Base-by-base conservation (phyloP, 2,888 invertebrate species). In the Leptinotarsa rubiginosa region DNA sequence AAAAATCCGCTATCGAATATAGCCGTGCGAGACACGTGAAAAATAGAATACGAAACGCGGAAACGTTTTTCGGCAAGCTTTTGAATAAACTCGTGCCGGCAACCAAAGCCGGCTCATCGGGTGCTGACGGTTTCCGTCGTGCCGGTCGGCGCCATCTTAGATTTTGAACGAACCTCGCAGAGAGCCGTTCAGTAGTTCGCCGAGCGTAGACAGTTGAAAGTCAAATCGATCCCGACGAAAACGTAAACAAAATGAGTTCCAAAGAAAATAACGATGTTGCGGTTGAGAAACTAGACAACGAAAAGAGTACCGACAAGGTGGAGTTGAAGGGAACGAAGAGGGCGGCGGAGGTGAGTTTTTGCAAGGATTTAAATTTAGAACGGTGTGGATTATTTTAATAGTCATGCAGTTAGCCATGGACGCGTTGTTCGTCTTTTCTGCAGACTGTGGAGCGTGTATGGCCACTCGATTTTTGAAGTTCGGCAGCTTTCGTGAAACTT, bases 181-280 rank as follows among this genome's bases (percentile, higher is more conserved):
- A 88, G 90, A 90, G 91, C 90, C 90, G 90, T 89, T 90, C 92
- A 92, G 92, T 92, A 91, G 92, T 92, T 91, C 91, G 90, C 90
- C 90, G 90, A 90, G 90, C 89, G 86, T 88, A 89, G 90, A 89
- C 90, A 90, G 89, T 83, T 72, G 72, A 74, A 79, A 79, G 76
- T 77, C 75, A 68, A 72, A 76, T 74, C 76, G 80, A 78, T 80
- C 78, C 70, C 70, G 73, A 67, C 73, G 72, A 78, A 84, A 84
- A 86, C 81, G 85, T 83, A 87, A 85, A 86, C 86, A 89, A 90
- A 90, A 94, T 94, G 94, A 94, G 94, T 91, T 91, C 93, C 89
- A 93, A 93, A 90, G 94, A 94, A 90, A 94, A 94, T 90, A 95
- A 94, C 91, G 94, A 95, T 90, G 94, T 95, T 89, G 94, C 94